A percentile compares a stretch with the other conserved stretches of the same genome.
These are phyloP conservation scores for Turritopsis rubra DNA, from an alignment of 30 jellyfish, hydroid and myxozoan species.

Conservation along the genomic window DNA sequence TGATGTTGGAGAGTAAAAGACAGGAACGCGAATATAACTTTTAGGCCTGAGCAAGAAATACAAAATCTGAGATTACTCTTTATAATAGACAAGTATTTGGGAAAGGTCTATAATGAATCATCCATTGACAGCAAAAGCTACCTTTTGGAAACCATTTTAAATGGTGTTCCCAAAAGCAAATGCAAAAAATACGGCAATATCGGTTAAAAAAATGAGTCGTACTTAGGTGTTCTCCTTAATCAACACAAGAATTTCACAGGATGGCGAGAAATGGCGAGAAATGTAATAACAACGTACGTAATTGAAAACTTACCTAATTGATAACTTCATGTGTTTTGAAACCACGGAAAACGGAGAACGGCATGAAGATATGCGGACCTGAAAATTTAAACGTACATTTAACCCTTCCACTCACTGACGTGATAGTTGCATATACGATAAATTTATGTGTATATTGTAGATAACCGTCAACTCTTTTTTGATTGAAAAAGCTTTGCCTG, in stretches of 20 bases:
- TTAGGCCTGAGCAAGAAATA: conserved; percentile 47
- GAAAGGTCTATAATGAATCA: background rate
- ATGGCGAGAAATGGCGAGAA: background rate
- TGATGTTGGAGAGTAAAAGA: conserved; percentile 69
- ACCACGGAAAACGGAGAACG: conserved; percentile 71
- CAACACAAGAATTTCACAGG: background rate
- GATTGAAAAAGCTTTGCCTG: too few relatives aligned
- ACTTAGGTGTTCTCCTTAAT: background rate
- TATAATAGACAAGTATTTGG: background rate
- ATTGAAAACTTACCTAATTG: conserved; percentile 51
- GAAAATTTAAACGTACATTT: background rate
- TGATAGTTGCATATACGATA: background rate
- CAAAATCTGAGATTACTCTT: background rate
- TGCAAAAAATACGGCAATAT: too few relatives aligned
- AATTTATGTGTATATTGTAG: too few relatives aligned
- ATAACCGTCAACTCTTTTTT: background rate
- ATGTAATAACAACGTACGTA: background rate
- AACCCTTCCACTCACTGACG: background rate
- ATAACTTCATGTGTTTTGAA: conserved; percentile 47
- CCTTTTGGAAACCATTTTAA: too few relatives aligned
- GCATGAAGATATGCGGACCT: conserved; percentile 75
- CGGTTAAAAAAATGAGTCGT: too few relatives aligned
- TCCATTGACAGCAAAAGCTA: background rate
- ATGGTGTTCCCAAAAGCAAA: too few relatives aligned
- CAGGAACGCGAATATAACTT: conserved; percentile 87